Conservation (phyloP, 2,888 invertebrate genomes). For the Watsonalla binaria region DNA sequence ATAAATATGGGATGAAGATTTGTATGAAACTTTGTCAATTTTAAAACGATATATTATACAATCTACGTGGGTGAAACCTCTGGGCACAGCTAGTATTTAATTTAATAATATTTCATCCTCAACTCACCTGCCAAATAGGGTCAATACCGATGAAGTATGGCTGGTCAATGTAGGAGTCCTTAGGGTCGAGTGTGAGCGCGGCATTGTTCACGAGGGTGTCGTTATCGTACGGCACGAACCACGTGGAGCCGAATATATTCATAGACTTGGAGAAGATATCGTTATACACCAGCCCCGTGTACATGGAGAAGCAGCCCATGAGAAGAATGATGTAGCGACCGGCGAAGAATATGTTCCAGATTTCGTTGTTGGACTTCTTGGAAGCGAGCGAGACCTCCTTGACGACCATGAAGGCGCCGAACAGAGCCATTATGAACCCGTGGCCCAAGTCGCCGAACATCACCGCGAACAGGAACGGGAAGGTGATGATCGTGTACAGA, state of each 20-base stretch:
- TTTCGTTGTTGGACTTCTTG: slow-evolving; percentile 87
- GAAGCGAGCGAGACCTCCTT: slow-evolving; percentile 86
- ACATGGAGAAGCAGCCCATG: slow-evolving; percentile 99
- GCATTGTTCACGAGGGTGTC: slow-evolving; percentile 66
- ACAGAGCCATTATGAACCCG: slow-evolving; percentile 88
- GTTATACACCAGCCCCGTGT: slow-evolving; percentile 98
- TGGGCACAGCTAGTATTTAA: too few relatives aligned
- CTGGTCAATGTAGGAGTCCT: slow-evolving; percentile 68
- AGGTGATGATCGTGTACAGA: slow-evolving; percentile 92
- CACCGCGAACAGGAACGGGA: slow-evolving; percentile 96
- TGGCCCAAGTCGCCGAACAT: slow-evolving; percentile 98
- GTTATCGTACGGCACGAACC: slow-evolving; percentile 81
- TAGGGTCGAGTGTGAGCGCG: slow-evolving; percentile 82
- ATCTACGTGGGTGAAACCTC: too few relatives aligned
- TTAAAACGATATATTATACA: too few relatives aligned
- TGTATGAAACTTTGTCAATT: too few relatives aligned
- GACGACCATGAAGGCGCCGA: slow-evolving; percentile 89
- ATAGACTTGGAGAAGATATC: slow-evolving; percentile 97
- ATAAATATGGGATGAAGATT: too few relatives aligned
- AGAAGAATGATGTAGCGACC: slow-evolving; percentile 98
- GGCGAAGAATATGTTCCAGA: slow-evolving; percentile 98
- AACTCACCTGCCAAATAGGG: slow-evolving; percentile 83
- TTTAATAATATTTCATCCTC: too few relatives aligned
- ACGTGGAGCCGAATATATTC: slow-evolving; percentile 95
- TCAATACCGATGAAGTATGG: slow-evolving; percentile 96